These are phyloP conservation scores for Polyommatus iphigenia DNA, from an alignment of 2,888 invertebrate species.

Conservation along the genomic window DNA sequence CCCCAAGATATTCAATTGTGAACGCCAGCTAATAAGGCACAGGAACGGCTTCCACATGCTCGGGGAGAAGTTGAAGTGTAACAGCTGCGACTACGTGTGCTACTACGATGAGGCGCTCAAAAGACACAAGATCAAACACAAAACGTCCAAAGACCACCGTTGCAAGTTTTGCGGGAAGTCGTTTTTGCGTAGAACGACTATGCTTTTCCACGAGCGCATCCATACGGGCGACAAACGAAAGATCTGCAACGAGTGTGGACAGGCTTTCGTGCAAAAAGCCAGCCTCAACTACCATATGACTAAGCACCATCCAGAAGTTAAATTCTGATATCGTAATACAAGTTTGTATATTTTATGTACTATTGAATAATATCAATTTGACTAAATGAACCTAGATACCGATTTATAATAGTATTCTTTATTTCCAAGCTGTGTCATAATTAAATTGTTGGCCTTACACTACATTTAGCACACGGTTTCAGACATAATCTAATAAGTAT, in stretches of 20 bases:
- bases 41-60: slow-evolving; percentile 66
- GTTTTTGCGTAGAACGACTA: slow-evolving; percentile 60
- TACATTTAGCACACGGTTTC: too few species aligned
- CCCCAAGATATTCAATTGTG: slow-evolving; percentile 58
- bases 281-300: slow-evolving; percentile 71
- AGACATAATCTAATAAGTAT: too few species aligned
- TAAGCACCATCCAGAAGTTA: slow-evolving; percentile 66
- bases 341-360: too few species aligned
- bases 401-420: too few species aligned
- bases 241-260: slow-evolving; percentile 60
- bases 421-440: too few species aligned
- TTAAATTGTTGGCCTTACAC: too few species aligned
- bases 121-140: slow-evolving; percentile 68
- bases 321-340: slow-evolving; percentile 47
- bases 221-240: slow-evolving; percentile 67
- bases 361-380: too few species aligned
- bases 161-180: slow-evolving; percentile 70
- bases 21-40: slow-evolving; percentile 56
- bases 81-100: slow-evolving; percentile 61
- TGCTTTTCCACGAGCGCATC: slow-evolving; percentile 62
- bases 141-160: slow-evolving; percentile 62
- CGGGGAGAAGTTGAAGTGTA: slow-evolving; percentile 59
- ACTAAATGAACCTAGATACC: too few species aligned
- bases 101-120: slow-evolving; percentile 57
- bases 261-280: slow-evolving; percentile 71